Evolutionary conservation across 2,888 invertebrate species (phyloP).

Genomic region (Cephus pulcher): DNA sequence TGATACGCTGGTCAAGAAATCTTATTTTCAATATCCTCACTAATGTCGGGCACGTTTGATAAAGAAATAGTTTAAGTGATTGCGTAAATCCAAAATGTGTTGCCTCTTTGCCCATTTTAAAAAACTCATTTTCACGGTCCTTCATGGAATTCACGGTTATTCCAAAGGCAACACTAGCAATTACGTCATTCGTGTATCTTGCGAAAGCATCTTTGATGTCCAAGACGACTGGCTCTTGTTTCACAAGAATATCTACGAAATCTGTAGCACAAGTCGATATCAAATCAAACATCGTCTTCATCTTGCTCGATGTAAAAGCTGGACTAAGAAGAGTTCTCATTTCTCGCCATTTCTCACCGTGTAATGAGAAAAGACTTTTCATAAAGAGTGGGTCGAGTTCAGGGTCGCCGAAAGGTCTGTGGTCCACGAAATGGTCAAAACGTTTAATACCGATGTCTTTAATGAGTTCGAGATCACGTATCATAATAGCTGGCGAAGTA

Average conservation of each 20-base stretch:
- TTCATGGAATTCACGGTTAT: conserved; percentile 50
- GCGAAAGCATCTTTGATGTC: conserved; percentile 54
- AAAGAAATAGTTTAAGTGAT: too few relatives aligned
- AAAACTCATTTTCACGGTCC: conserved; percentile 52
- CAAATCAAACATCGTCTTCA: conserved; percentile 69
- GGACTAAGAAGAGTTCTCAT: conserved; percentile 69
- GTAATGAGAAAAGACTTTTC: conserved; percentile 37
- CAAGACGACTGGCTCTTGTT: conserved; percentile 33
- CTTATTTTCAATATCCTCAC: too few relatives aligned
- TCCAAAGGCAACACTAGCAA: conserved; percentile 53
- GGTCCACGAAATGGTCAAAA: conserved; percentile 42
- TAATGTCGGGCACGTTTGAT: too few relatives aligned
- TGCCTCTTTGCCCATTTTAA: conserved; percentile 34
- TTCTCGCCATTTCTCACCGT: conserved; percentile 68
- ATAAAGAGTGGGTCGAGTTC: conserved; percentile 39
- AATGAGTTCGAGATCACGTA: conserved; percentile 45
- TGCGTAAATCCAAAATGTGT: conserved; percentile 11
- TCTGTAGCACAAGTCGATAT: conserved; percentile 60
- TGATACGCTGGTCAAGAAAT: too few relatives aligned
- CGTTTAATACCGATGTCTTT: conserved; percentile 41
- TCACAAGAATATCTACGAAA: too few relatives aligned
- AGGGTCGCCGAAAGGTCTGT: conserved; percentile 31
- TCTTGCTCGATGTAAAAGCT: conserved; percentile 71
- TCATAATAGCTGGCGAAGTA: conserved; percentile 33
- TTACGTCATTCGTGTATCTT: conserved; percentile 49